A percentile compares a stretch with the other conserved stretches of the same genome.
phyloP scores from a whole-genome alignment of 1,140 invertebrate species.

The Papilio aristodemus region DNA sequence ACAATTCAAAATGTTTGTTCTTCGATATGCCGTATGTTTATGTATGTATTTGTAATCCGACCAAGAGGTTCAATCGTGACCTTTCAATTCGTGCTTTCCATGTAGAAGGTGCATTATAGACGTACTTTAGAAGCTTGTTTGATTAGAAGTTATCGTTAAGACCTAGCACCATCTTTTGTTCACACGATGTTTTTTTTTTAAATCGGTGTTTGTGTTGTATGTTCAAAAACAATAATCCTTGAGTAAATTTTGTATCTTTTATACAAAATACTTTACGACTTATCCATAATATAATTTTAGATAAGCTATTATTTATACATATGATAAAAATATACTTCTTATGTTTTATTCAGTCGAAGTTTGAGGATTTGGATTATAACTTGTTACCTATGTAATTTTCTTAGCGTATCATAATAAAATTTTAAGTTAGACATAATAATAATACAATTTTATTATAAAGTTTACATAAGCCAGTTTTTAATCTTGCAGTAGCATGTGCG shows the following conservation, averaged over 20 bases:
- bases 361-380: too few species aligned
- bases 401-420: neutral
- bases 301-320: too few species aligned
- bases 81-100: constrained; percentile 59
- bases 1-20: neutral
- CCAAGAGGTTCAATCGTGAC: constrained; percentile 69
- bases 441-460: neutral
- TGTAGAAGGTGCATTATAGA: constrained; percentile 47
- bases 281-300: too few species aligned
- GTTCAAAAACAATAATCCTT: too few species aligned
- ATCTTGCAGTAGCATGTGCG: constrained; percentile 6
- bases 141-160: constrained; percentile 55
- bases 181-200: neutral
- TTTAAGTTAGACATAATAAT: neutral
- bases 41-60: constrained; percentile 54
- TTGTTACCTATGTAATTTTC: too few species aligned
- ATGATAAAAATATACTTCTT: too few species aligned
- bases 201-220: too few species aligned
- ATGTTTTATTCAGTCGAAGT: too few species aligned
- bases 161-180: constrained; percentile 29
- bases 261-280: too few species aligned
- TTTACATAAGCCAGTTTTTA: neutral
- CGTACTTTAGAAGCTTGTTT: constrained; percentile 51
- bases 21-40: neutral
- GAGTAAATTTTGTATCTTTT: too few species aligned